Percentiles rank a stretch among this genome's conserved stretches.
phyloP scores from a whole-genome alignment of 2,888 invertebrate species.

The Patella pellucida region DNA sequence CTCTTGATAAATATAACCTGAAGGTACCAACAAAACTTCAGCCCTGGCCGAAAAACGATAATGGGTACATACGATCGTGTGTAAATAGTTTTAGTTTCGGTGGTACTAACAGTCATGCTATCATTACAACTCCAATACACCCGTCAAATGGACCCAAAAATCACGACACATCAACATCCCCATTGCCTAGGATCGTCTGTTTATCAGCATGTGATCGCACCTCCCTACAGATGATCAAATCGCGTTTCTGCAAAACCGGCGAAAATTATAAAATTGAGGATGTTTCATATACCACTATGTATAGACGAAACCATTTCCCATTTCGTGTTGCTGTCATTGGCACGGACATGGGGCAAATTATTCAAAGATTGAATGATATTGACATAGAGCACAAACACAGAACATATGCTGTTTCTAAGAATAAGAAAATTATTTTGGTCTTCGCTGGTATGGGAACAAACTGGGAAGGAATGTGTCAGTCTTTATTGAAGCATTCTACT shows the following conservation, averaged over 20 bases:
- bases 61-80: background rate
- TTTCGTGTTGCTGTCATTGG: constrained; percentile 14
- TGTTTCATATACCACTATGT: constrained; percentile 17
- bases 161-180: background rate
- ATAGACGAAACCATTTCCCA: constrained; percentile 26
- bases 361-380: background rate
- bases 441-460: constrained; percentile 34
- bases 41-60: background rate
- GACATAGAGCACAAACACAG: background rate
- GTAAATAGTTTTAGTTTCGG: constrained; percentile 49
- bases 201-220: background rate
- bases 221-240: background rate
- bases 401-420: background rate
- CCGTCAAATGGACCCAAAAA: background rate
- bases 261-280: background rate
- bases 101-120: constrained; percentile 45
- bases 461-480: constrained; percentile 35
- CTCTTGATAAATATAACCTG: constrained; percentile 21
- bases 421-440: constrained; percentile 27
- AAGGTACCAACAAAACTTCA: constrained; percentile 13
- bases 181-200: background rate
- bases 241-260: background rate
- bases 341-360: background rate
- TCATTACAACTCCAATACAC: constrained; percentile 20
- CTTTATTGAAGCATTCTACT: constrained; percentile 17